Base-by-base conservation (phyloP, 1,140 invertebrate species). In the Pantala flavescens region DNA sequence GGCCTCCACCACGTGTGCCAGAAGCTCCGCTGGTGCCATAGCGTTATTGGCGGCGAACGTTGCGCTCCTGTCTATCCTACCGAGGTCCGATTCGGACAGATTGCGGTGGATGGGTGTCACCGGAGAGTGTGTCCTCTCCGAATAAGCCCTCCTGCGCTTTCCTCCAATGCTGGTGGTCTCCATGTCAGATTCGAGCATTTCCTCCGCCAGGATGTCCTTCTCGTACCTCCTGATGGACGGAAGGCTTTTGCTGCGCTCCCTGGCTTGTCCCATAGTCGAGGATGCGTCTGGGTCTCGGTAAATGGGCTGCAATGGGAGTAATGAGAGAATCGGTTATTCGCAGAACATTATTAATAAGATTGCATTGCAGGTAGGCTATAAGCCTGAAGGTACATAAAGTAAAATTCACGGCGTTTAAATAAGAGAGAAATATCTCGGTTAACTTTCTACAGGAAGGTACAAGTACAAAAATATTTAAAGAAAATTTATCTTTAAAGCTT, bases 71-170 rank as follows among this genome's bases (percentile, higher is more conserved):
- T 94, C 91, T 75, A 93, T 92, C 24, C 88, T 85, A 77, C 90
- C 86, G 19, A 93, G 81, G 80, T 93, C 91, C 0, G 89, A 90
- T 79, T 93, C 91, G 7, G 90, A 93, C 74, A 89, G 87, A 28
- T 89, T 87, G 28, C 88, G 83, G n/a, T 85, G 82, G 63, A 90
- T 83, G 24, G 43, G 76, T 85, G 83, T 70, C 82, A 82, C 49
- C 5, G 49, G 49, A 16, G 49, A 19, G 12, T 16, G n/a, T 1
- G n/a, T 21, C 12, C 49, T 16, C n/a, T 63, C 49, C 16, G 49
- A 63, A 21, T 63, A 19, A 3, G 49, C 49, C 49, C 49, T 63
- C 49, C 49, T 63, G 16, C 49, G 49, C 5, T 21, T 21, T 21
- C 49, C 49, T 3, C 16, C 14, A 21, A 5, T 3, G 5, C 49